phyloP scores from a whole-genome alignment of 2,113 vertebrate species.

The Misgurnus anguillicaudatus region DNA sequence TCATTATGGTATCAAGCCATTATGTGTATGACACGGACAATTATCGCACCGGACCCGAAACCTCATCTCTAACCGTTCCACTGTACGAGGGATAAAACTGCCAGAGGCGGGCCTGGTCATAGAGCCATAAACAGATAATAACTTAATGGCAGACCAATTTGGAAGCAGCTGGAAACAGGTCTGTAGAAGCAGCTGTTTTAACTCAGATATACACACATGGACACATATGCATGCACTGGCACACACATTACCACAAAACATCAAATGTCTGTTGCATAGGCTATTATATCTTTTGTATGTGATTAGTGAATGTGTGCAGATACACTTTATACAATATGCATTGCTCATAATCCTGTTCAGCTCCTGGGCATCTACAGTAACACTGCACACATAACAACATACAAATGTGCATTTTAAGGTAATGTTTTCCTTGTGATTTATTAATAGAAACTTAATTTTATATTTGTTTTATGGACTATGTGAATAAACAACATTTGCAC shows the following conservation, averaged over 20 bases:
- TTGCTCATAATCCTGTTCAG: conserved; percentile 10
- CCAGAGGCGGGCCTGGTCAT: conserved; percentile 61
- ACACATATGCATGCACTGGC: conserved; percentile 37
- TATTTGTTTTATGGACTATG: not conserved
- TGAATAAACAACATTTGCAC: too few species aligned
- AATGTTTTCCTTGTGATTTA: conserved; percentile 40
- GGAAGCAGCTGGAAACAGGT: conserved; percentile 74
- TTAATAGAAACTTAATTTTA: conserved; percentile 30
- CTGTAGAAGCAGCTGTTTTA: conserved; percentile 71
- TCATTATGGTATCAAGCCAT: conserved; percentile 9
- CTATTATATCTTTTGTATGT: conserved; percentile 25
- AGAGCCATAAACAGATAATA: conserved; percentile 74
- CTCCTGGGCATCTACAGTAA: not conserved
- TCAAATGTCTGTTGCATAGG: conserved; percentile 11
- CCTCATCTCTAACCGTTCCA: conserved; percentile 56
- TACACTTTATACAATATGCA: not conserved
- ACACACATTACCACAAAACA: conserved; percentile 36
- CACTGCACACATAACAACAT: not conserved
- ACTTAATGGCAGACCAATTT: conserved; percentile 76
- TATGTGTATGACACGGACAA: conserved; percentile 33
- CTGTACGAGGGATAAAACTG: conserved; percentile 52
- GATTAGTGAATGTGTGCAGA: conserved; percentile 18
- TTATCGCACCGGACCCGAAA: conserved; percentile 32
- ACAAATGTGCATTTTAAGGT: conserved; percentile 13
- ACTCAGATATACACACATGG: conserved; percentile 55